phyloP scores from a whole-genome alignment of 2,797 vertebrate species.

The Novumbra hubbsi region DNA sequence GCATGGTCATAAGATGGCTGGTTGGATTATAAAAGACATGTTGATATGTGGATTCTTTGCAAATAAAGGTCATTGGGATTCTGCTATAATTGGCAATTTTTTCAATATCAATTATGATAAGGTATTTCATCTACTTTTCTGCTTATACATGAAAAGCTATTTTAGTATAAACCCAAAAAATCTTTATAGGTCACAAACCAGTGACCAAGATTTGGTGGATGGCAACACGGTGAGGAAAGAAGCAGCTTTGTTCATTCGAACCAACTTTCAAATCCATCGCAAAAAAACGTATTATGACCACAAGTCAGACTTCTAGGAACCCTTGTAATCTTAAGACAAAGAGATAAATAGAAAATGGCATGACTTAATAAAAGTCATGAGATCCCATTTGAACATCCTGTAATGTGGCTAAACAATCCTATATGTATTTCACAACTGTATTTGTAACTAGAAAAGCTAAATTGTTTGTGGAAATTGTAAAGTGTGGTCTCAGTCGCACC shows the following conservation, averaged over 20 bases:
- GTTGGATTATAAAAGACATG: too few species aligned
- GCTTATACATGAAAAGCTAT: background rate
- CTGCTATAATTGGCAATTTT: background rate
- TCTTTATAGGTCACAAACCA: constrained; percentile 10
- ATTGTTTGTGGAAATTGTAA: too few species aligned
- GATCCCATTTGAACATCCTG: too few species aligned
- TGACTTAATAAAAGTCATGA: too few species aligned
- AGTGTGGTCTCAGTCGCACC: too few species aligned
- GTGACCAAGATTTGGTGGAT: constrained; percentile 19
- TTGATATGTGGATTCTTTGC: too few species aligned
- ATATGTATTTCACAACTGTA: too few species aligned
- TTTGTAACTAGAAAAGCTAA: too few species aligned
- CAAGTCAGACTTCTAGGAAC: background rate
- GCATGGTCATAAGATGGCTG: too few species aligned
- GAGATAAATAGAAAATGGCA: too few species aligned
- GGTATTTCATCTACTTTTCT: background rate
- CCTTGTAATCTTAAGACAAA: background rate
- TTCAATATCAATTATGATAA: background rate
- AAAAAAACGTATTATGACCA: background rate
- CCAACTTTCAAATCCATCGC: background rate
- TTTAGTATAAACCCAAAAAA: background rate
- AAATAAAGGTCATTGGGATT: too few species aligned
- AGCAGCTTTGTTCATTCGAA: constrained; percentile 30
- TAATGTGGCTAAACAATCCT: too few species aligned
- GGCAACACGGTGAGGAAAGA: constrained; percentile 55